Conservation (phyloP, 2,888 invertebrate species). For the Hoplodrina blanda region DNA sequence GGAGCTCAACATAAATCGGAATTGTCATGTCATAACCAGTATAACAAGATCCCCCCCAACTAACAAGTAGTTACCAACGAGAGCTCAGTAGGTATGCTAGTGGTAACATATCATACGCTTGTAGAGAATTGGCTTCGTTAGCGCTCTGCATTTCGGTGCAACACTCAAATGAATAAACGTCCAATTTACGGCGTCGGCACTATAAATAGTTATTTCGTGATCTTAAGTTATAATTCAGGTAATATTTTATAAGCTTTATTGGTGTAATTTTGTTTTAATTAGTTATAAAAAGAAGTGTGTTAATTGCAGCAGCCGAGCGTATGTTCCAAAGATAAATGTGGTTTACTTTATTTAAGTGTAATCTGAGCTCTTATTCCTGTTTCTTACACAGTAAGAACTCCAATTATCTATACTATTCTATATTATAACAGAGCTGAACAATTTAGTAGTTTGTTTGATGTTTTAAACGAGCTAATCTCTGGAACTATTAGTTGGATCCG, state of each 20-base stretch:
- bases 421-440: too few species aligned
- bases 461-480: too few species aligned
- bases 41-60: constrained; percentile 4
- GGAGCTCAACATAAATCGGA: constrained; percentile 44
- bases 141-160: constrained; percentile 49
- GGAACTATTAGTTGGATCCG: too few species aligned
- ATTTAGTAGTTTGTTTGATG: too few species aligned
- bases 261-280: constrained; percentile 53
- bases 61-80: not conserved
- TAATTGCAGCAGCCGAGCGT: constrained; percentile 29
- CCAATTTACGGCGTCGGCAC: constrained; percentile 54
- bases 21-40: constrained; percentile 16
- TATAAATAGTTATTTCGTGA: constrained; percentile 48
- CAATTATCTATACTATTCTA: too few species aligned
- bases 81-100: constrained; percentile 16
- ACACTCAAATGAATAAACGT: constrained; percentile 57
- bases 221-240: constrained; percentile 20
- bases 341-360: constrained; percentile 10
- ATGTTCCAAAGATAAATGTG: constrained; percentile 7
- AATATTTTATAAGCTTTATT: constrained; percentile 55
- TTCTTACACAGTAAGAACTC: not conserved
- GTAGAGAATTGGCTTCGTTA: constrained; percentile 64
- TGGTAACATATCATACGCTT: constrained; percentile 12
- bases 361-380: not conserved
- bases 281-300: constrained; percentile 28